A percentile compares a stretch with the other conserved stretches of the same genome.
Evolutionary conservation across 2,888 invertebrate species (phyloP).

Genomic region (Lapara coniferarum): DNA sequence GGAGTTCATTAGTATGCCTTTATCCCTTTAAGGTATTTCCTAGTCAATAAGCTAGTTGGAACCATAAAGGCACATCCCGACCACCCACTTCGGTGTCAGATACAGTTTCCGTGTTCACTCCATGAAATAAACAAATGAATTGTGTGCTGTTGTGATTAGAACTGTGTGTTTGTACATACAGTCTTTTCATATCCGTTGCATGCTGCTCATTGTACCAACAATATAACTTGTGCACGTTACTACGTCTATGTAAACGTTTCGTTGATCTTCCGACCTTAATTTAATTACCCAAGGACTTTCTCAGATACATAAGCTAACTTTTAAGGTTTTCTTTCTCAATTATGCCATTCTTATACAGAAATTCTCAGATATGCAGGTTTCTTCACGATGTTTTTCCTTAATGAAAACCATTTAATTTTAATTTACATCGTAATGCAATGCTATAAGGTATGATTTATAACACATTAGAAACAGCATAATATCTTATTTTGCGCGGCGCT

Average conservation of each 20-base stretch:
- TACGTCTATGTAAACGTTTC: not conserved
- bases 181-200: constrained; percentile 67
- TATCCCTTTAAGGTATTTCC: not conserved
- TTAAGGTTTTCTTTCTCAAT: too few species aligned
- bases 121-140: constrained; percentile 77
- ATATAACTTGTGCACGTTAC: not conserved
- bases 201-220: constrained; percentile 29
- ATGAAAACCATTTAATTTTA: too few species aligned
- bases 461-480: not conserved
- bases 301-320: too few species aligned
- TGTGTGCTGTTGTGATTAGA: constrained; percentile 79
- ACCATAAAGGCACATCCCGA: constrained; percentile 40
- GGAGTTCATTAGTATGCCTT: not conserved
- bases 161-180: constrained; percentile 66
- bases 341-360: too few species aligned
- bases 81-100: constrained; percentile 73
- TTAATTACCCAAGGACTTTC: too few species aligned
- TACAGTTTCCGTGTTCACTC: constrained; percentile 67
- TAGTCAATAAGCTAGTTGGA: not conserved
- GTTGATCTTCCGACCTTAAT: too few species aligned
- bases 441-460: not conserved
- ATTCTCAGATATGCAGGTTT: too few species aligned
- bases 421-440: too few species aligned
- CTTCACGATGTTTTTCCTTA: not conserved
- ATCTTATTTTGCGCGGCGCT: not conserved